A percentile compares a stretch with the other conserved stretches of the same genome.
Evolutionary conservation across 2,888 invertebrate species (phyloP).

Genomic region (Protonemura montana): DNA sequence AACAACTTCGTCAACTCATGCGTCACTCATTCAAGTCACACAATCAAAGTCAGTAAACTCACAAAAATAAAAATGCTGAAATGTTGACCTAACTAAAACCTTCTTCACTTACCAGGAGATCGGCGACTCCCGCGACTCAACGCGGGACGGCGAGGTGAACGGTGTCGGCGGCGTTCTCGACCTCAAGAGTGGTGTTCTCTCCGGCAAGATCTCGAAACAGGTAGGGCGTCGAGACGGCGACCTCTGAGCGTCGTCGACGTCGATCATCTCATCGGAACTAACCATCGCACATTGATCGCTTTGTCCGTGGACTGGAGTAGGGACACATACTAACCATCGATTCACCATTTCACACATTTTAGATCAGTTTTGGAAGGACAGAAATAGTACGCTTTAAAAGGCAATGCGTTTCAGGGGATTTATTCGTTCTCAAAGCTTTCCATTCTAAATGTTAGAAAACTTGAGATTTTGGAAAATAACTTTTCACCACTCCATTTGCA

Average conservation of each 20-base stretch:
- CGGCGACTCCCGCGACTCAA: conserved; percentile 55
- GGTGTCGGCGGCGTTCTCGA: conserved; percentile 44
- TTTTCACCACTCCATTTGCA: too few relatives aligned
- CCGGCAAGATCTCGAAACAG: conserved; percentile 51
- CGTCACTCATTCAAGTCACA: too few relatives aligned
- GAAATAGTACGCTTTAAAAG: too few relatives aligned
- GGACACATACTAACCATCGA: background rate
- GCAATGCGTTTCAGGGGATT: too few relatives aligned
- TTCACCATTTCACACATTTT: background rate
- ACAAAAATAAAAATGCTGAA: too few relatives aligned
- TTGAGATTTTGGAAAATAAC: too few relatives aligned
- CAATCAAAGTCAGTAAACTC: conserved; percentile 8
- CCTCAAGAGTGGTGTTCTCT: conserved; percentile 44
- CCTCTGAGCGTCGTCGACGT: conserved; percentile 21
- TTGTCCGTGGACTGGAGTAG: background rate
- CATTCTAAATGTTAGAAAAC: too few relatives aligned
- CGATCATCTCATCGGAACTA: background rate
- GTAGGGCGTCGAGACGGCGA: conserved; percentile 45
- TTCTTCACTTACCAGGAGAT: conserved; percentile 53
- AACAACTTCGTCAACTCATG: too few relatives aligned
- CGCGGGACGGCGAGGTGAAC: conserved; percentile 45
- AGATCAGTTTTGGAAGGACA: too few relatives aligned
- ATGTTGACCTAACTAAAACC: too few relatives aligned
- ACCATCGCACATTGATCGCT: background rate
- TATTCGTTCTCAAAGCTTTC: too few relatives aligned